Evolutionary conservation across 2,113 vertebrate genomes (phyloP), one percentile per base, ranked within the genome.

Genomic region (Saguinus midas): DNA sequence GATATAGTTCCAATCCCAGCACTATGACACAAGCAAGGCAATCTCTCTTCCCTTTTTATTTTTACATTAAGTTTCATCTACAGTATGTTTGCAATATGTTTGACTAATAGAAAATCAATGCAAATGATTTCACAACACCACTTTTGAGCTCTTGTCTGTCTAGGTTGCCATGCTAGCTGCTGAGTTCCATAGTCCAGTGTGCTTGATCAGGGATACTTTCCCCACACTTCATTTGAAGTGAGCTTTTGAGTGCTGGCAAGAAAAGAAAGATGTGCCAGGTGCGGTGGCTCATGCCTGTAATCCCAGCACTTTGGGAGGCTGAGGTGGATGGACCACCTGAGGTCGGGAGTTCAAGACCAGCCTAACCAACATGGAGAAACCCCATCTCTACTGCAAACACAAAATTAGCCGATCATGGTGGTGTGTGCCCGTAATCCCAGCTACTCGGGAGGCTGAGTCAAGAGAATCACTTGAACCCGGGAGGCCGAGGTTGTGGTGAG

Each of bases 41-140:
- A 35, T 40, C 48, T 66, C 43, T 82, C 35, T 45, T 40, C 9
- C 5, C 86, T 81, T 90, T 91, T 66, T n/a, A 32, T 75, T 84
- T 91, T 94, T 88, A 81, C 23, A 96, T 52, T 76, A 55, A 75
- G 61, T 90, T 92, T 87, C 61, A 95, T 84, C 80, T 72, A 85
- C 32, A 35, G 23, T 55, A 55, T 76, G 72, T 95, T 37, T 97
- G n/a, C 43, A 91, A 72, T 58, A 91, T 73, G 95, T 48, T 72
- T 82, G 32, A 78, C 66, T 58, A 96, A 91, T 37, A 96, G 37
- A 90, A 94, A 96, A 87, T 40, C n/a, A 84, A 87, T 68, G 13
- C 5, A 57, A 95, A 75, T 88, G 57, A 93, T 72, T 94, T 88
- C 12, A 43, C 58, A 40, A 78, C 61, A 25, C 80, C n/a, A 66